These are phyloP conservation scores for Esox lucius DNA, from an alignment of 2,797 vertebrate genomes.

Conservation along the genomic window DNA sequence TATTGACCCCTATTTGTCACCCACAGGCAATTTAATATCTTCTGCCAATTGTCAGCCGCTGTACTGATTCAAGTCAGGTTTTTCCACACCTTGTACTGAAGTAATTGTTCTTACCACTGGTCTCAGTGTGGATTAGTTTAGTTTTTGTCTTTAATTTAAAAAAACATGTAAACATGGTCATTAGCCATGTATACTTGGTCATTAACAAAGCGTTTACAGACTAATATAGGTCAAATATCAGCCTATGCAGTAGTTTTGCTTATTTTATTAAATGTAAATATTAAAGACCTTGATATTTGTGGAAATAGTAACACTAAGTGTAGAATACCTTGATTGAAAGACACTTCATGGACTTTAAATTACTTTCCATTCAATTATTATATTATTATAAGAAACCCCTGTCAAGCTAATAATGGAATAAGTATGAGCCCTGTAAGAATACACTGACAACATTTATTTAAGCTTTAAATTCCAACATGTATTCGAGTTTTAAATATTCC, in stretches of 20 bases:
- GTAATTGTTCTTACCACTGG: slow-evolving; percentile 9
- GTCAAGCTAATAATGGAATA: too few relatives aligned
- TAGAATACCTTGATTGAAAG: not conserved
- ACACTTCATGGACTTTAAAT: too few relatives aligned
- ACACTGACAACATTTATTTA: not conserved
- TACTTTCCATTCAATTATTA: not conserved
- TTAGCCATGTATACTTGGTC: too few relatives aligned
- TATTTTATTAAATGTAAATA: not conserved
- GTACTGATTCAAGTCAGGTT: slow-evolving; percentile 23
- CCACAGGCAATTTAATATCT: slow-evolving; percentile 19
- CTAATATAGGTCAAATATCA: not conserved
- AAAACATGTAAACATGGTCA: not conserved
- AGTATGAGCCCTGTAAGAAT: not conserved
- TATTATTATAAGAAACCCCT: not conserved
- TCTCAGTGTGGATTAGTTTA: slow-evolving; percentile 10
- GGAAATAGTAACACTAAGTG: not conserved
- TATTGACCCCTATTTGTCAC: slow-evolving; percentile 34
- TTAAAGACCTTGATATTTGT: not conserved
- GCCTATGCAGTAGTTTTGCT: not conserved
- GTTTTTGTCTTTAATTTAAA: not conserved
- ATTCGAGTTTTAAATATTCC: too few relatives aligned
- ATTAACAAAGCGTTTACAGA: not conserved
- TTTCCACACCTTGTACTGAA: slow-evolving; percentile 16
- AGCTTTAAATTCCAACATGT: not conserved
- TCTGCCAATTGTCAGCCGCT: slow-evolving; percentile 8